Evolutionary conservation across 2,888 invertebrate species (phyloP).

Genomic region (Liodrosophila aerea): DNA sequence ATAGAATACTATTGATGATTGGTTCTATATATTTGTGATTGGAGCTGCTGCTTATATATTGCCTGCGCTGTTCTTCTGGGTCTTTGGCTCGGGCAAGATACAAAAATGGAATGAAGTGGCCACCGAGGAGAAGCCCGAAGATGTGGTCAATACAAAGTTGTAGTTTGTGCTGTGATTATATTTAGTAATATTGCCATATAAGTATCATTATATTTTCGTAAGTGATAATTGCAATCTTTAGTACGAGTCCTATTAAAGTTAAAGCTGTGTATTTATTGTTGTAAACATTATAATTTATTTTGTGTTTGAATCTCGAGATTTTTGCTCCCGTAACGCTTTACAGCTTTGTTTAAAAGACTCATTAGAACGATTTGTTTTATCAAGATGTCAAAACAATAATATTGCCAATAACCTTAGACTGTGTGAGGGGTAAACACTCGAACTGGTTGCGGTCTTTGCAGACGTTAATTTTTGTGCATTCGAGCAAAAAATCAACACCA

Average conservation of each 20-base stretch:
- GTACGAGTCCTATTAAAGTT: slow-evolving; percentile 68
- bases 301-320: background rate
- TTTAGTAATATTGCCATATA: slow-evolving; percentile 65
- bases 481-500: slow-evolving; percentile 39
- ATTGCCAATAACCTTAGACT: slow-evolving; percentile 43
- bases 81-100: slow-evolving; percentile 88
- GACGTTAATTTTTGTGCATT: slow-evolving; percentile 53
- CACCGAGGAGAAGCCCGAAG: slow-evolving; percentile 77
- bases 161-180: slow-evolving; percentile 72
- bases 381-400: slow-evolving; percentile 6
- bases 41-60: slow-evolving; percentile 88
- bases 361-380: slow-evolving; percentile 24
- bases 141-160: slow-evolving; percentile 78
- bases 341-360: background rate
- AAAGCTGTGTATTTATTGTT: slow-evolving; percentile 67
- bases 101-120: slow-evolving; percentile 87
- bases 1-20: slow-evolving; percentile 90
- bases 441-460: slow-evolving; percentile 53
- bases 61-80: slow-evolving; percentile 87
- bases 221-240: slow-evolving; percentile 24
- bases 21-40: slow-evolving; percentile 89
- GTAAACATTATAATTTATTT: slow-evolving; percentile 14
- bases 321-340: slow-evolving; percentile 4
- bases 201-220: slow-evolving; percentile 32
- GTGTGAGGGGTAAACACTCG: slow-evolving; percentile 24